phyloP scores from a whole-genome alignment of 1,140 invertebrate genomes.

The Rhizoglyphus robini region DNA sequence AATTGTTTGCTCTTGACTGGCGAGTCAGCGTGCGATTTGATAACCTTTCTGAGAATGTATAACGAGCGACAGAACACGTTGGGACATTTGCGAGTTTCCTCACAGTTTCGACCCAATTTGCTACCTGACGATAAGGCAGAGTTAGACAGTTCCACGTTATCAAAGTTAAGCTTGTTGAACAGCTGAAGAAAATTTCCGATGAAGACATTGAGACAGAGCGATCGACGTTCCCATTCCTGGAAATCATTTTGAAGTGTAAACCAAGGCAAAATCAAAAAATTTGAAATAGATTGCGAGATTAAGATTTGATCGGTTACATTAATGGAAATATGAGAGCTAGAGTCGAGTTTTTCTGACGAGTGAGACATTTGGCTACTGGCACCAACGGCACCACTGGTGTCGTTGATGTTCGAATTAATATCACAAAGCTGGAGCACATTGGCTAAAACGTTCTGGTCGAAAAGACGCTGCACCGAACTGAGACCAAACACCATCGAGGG shows the following conservation, averaged over 20 bases:
- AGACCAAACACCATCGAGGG: conserved; percentile 41
- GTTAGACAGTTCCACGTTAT: conserved; percentile 21
- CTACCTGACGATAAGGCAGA: neutral
- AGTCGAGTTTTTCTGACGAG: neutral
- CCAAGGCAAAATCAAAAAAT: conserved; percentile 44
- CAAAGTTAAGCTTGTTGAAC: conserved; percentile 6
- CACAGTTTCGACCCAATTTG: conserved; percentile 13
- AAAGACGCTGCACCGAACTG: conserved; percentile 37
- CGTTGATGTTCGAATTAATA: neutral
- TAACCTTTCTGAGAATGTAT: conserved; percentile 35
- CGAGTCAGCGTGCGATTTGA: conserved; percentile 37
- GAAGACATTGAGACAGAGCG: conserved; percentile 29
- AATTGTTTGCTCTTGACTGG: conserved; percentile 45
- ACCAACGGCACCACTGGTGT: neutral
- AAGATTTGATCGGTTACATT: conserved; percentile 34
- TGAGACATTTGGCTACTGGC: neutral
- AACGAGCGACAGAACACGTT: conserved; percentile 26
- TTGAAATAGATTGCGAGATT: conserved; percentile 41
- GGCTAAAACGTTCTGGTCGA: conserved; percentile 36
- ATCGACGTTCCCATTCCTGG: conserved; percentile 39
- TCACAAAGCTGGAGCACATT: conserved; percentile 31
- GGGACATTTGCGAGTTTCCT: neutral
- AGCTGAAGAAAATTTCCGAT: conserved; percentile 21
- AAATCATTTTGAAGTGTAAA: conserved; percentile 34
- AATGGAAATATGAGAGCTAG: neutral